Base-by-base conservation (phyloP, 2,888 invertebrate genomes). In the Amblyjoppa proteus region DNA sequence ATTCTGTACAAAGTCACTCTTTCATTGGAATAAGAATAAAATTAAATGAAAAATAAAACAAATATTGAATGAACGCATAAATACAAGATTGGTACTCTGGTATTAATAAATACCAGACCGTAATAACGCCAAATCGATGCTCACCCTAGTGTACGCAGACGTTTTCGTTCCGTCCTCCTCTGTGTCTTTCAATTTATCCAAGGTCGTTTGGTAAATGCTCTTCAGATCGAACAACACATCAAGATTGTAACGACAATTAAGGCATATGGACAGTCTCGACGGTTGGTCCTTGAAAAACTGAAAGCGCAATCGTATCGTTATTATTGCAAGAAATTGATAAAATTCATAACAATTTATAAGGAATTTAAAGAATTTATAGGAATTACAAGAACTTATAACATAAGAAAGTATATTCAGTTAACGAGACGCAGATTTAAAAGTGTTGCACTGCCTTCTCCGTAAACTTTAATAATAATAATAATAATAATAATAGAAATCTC, bases 201-300 rank as follows among this genome's bases (percentile, higher is more conserved):
- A 49, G 49, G 87, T 87, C 78, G 90, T 81, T 53, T 89, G 71
- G 51, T 88, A 91, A 41, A 93, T 53, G 41, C 71, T 85, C 69
- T 89, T 92, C 70, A 94, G 86, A 84, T 94, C 94, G 11, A 84
- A 87, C 38, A 94, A 88, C 28, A 94, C 87, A 76, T 94, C 94
- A 58, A 94, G 85, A 51, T 89, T 91, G 77, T 94, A 94, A 41
- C 93, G 91, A 79, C 94, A 94, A 6, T 86, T 73, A 25, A 94
- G 84, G 73, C 94, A 94, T 84, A 94, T 89, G 5, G 89, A 84
- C n/a, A 87, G 25, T 38, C 45, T 81, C 1, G 7, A 28, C 3
- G 58, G n/a, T 53, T 85, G 76, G 16, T 74, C 83, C 4, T 81
- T 78, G 34, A 86, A 53, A 6, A 68, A 64, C 84, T 86, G 75